Percentiles rank a stretch among this genome's conserved stretches.
Conservation (phyloP, 2,113 vertebrate species). For the Jacana jacana region DNA sequence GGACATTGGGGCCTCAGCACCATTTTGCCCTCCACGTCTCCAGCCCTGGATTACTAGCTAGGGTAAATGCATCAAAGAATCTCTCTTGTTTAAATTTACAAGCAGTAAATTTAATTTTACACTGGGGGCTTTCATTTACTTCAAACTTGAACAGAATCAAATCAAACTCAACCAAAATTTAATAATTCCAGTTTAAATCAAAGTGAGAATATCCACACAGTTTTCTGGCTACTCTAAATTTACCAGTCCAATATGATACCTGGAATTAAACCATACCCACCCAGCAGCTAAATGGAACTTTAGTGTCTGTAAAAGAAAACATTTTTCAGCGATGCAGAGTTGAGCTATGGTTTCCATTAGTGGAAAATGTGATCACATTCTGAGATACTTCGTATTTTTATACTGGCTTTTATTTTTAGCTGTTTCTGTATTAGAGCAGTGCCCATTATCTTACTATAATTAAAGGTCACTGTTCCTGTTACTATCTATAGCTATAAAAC, state of each 20-base stretch:
- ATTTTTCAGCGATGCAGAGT: neutral
- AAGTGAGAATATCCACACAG: neutral
- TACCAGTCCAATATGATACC: neutral
- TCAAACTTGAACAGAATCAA: neutral
- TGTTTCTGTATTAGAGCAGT: conserved; percentile 28
- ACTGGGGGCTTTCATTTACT: neutral
- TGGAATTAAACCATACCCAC: neutral
- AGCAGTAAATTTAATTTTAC: neutral
- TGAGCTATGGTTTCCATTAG: conserved; percentile 48
- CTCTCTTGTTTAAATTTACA: neutral
- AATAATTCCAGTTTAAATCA: neutral
- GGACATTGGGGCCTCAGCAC: neutral
- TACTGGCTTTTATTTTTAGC: conserved; percentile 51
- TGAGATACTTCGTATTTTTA: conserved; percentile 49
- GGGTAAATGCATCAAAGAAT: neutral
- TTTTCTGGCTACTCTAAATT: neutral
- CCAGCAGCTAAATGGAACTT: neutral
- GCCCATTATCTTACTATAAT: conserved; percentile 58
- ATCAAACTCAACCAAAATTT: neutral
- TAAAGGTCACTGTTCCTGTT: conserved; percentile 56
- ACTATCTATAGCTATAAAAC: conserved; percentile 36
- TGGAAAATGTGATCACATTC: conserved; percentile 59
- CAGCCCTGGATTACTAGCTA: neutral
- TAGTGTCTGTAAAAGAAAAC: conserved; percentile 5
- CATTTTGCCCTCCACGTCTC: neutral